Evolutionary conservation across 2,888 invertebrate species (phyloP), one percentile per base, ranked within the genome.

Genomic region (Rhamphomyia laevipes): DNA sequence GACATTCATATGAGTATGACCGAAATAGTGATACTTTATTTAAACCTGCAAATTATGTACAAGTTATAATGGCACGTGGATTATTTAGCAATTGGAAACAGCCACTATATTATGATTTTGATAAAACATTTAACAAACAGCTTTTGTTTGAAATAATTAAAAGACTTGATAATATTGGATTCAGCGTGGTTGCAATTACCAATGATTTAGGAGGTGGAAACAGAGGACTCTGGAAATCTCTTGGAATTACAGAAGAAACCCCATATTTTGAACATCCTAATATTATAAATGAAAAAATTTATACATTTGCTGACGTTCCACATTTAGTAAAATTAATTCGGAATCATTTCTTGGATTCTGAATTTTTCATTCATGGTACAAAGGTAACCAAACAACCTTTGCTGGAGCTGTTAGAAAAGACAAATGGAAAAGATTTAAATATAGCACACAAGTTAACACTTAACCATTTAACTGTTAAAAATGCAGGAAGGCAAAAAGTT

Each of bases 51-150:
- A 50, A 51, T n/a, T 43, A 58, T 50, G n/a, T n/a, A n/a, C n/a
- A n/a, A n/a, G n/a, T n/a, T n/a, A n/a, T n/a, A n/a, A n/a, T n/a
- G n/a, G n/a, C 53, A 6, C 40, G 56, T 17, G 61, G 59, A 11
- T n/a, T 61, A 15, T 46, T 56, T 45, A 35, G 37, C 16, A 49
- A 46, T 18, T 60, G 60, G 59, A 59, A 60, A 41, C 58, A 59
- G 48, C 58, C 58, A 27, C 49, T 60, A 35, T 61, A 56, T 55
- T 61, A 52, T 47, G 45, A 55, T 48, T 61, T 49, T 53, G 59
- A 59, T 46, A 54, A 49, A 44, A 50, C 49, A 31, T 54, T 60
- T 52, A 56, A 57, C 4, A 50, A 49, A 37, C 43, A 53, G 4
- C 51, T 52, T 16, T 48, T 59, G 35, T 42, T 50, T 21, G 41